Conservation (phyloP, 2,888 invertebrate species). For the Orthosia gracilis region DNA sequence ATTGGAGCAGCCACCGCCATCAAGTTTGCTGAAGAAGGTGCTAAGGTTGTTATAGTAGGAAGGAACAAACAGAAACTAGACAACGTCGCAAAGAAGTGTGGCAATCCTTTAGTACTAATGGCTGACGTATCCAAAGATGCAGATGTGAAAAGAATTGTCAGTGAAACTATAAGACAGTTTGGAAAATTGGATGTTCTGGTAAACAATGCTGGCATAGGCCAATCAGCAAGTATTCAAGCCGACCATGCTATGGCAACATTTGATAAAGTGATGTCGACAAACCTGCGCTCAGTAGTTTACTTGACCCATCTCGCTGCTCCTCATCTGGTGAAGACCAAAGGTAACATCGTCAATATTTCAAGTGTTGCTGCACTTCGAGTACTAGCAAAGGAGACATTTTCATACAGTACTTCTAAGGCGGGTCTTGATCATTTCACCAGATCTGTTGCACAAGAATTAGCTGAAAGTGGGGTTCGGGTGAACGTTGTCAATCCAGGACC, state of each 20-base stretch:
- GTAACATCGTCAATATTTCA: constrained; percentile 94
- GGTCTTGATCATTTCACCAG: constrained; percentile 68
- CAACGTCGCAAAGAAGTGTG: constrained; percentile 30
- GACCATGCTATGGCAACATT: constrained; percentile 46
- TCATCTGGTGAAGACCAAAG: constrained; percentile 64
- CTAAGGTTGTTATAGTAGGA: constrained; percentile 65
- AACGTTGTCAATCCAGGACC: constrained; percentile 67
- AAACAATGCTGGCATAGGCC: constrained; percentile 31
- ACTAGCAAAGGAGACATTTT: not conserved
- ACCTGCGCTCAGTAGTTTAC: constrained; percentile 54
- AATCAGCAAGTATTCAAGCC: not conserved
- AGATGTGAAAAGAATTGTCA: constrained; percentile 33
- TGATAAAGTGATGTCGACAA: constrained; percentile 49
- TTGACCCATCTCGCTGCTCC: constrained; percentile 62
- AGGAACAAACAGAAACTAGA: constrained; percentile 60
- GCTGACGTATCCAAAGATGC: constrained; percentile 41
- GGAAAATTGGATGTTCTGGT: constrained; percentile 33
- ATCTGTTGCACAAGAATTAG: constrained; percentile 92
- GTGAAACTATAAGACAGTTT: constrained; percentile 30
- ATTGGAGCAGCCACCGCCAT: constrained; percentile 69
- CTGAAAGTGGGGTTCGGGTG: constrained; percentile 93
- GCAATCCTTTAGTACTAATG: constrained; percentile 29
- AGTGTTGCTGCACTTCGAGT: constrained; percentile 39
- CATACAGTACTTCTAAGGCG: constrained; percentile 66
- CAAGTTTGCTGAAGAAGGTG: constrained; percentile 61